Conservation (phyloP, 2,113 vertebrate species). For the Prionailurus bengalensis region DNA sequence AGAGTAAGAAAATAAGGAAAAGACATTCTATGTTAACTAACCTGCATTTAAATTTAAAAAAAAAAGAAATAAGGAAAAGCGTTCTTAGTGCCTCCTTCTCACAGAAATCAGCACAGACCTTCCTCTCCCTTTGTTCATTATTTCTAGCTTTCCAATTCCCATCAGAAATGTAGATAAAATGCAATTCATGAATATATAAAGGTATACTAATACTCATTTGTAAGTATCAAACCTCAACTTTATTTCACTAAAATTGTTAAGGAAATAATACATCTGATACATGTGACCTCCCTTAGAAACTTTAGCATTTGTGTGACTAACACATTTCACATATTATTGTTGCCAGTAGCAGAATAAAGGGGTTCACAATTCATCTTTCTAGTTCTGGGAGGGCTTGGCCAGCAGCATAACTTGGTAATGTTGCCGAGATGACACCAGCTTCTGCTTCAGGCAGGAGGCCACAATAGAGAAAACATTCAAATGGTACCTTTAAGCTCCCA, state of each 20-base stretch:
- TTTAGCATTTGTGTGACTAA: neutral
- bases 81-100: neutral
- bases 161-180: neutral
- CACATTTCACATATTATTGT: neutral
- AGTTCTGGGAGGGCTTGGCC: neutral
- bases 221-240: neutral
- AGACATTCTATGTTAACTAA: no score
- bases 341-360: neutral
- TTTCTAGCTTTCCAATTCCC: neutral
- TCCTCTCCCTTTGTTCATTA: neutral
- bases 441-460: neutral
- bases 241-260: neutral
- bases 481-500: neutral
- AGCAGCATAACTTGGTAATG: neutral
- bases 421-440: neutral
- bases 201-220: neutral
- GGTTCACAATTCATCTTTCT: neutral
- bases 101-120: neutral
- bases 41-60: no score
- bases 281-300: neutral
- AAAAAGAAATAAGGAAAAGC: neutral
- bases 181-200: neutral
- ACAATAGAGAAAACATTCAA: neutral
- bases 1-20: neutral
- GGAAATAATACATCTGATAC: neutral